These are phyloP conservation scores for Thalassarche chlororhynchos DNA, from an alignment of 2,113 vertebrate species.

Conservation along the genomic window DNA sequence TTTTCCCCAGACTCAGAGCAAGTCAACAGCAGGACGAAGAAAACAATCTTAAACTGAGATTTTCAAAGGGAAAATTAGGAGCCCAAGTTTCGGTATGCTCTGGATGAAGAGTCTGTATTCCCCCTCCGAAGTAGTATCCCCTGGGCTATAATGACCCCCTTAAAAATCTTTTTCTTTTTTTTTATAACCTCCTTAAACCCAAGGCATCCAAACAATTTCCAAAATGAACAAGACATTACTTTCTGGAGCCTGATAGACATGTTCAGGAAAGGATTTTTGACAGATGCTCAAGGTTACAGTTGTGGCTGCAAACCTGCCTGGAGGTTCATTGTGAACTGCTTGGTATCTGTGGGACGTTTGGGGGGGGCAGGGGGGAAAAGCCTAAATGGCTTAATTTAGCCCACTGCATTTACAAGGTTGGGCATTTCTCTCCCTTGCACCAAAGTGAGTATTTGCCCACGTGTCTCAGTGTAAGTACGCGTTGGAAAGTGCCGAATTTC, in stretches of 20 bases:
- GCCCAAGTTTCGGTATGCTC: not conserved
- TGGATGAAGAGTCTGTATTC: not conserved
- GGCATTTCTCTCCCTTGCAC: not conserved
- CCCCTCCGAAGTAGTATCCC: not conserved
- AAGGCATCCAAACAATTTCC: not conserved
- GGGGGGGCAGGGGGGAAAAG: accelerated
- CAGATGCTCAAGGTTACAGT: not conserved
- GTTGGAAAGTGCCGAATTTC: not conserved
- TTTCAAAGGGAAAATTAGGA: not conserved
- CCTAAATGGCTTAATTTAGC: not conserved
- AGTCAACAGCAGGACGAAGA: not conserved
- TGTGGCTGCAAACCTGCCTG: not conserved
- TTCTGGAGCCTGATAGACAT: not conserved
- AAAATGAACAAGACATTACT: not conserved
- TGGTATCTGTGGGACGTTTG: not conserved
- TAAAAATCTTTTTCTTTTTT: not conserved
- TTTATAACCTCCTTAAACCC: not conserved
- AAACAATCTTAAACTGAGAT: not conserved
- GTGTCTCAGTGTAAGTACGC: not conserved
- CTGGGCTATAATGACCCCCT: not conserved
- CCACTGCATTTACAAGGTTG: not conserved
- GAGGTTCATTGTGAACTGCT: not conserved
- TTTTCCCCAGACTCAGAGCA: not conserved
- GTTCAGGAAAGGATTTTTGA: not conserved
- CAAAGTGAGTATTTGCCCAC: not conserved